These are phyloP conservation scores for pig (Sus scrofa) DNA, from an alignment of 2,113 vertebrate genomes.

Conservation along the genomic window DNA sequence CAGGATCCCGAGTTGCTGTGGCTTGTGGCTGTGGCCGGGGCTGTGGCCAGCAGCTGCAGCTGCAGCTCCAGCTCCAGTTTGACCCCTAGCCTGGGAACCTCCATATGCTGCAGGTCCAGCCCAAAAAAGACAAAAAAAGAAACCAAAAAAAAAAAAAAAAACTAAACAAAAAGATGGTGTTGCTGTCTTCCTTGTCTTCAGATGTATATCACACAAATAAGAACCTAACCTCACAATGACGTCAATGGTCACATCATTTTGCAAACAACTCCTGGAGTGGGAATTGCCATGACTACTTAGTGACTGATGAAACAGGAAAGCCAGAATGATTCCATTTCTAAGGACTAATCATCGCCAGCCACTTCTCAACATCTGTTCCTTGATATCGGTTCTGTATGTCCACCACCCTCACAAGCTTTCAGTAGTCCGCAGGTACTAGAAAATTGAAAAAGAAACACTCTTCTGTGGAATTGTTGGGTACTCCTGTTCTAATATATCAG, in stretches of 20 bases:
- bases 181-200: background rate
- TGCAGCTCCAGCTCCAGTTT: too few species aligned
- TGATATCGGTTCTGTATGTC: background rate
- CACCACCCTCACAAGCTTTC: background rate
- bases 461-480: background rate
- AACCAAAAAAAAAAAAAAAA: background rate
- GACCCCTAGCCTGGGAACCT: too few species aligned
- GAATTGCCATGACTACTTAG: background rate
- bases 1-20: too few species aligned
- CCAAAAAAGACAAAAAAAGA: too few species aligned
- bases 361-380: background rate
- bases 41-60: too few species aligned
- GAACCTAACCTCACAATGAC: background rate
- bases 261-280: background rate
- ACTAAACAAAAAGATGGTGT: background rate
- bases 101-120: too few species aligned
- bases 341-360: background rate
- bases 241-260: background rate
- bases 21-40: too few species aligned
- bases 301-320: background rate
- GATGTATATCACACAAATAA: background rate
- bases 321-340: background rate
- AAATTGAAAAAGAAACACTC: background rate
- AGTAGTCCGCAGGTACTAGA: background rate
- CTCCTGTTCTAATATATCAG: background rate